phyloP scores from a whole-genome alignment of 2,888 invertebrate species.

The Corythucha ciliata region DNA sequence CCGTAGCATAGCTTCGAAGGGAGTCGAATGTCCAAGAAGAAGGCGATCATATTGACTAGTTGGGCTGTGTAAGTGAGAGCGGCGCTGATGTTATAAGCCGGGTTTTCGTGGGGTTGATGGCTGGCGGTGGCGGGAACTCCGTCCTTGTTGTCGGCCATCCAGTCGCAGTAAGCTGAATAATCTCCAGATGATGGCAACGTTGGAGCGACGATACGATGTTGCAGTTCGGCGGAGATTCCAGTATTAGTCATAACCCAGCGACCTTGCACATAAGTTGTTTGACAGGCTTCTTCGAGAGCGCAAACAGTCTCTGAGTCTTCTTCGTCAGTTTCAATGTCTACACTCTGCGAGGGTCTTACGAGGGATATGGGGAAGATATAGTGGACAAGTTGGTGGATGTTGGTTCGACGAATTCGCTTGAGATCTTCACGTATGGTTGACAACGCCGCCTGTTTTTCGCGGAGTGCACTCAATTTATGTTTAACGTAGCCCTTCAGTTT shows the following conservation, averaged over 20 bases:
- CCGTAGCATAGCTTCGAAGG: slow-evolving; percentile 66
- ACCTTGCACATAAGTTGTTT: slow-evolving; percentile 69
- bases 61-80: slow-evolving; percentile 81
- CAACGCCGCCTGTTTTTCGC: slow-evolving; percentile 38
- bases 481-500: slow-evolving; percentile 50
- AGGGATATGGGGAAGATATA: slow-evolving; percentile 59
- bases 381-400: slow-evolving; percentile 54
- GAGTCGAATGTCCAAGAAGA: slow-evolving; percentile 69
- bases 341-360: slow-evolving; percentile 39
- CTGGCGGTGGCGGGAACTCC: slow-evolving; percentile 43
- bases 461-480: slow-evolving; percentile 47
- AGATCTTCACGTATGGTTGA: slow-evolving; percentile 45
- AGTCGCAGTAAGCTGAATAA: slow-evolving; percentile 65
- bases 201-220: slow-evolving; percentile 72
- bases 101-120: slow-evolving; percentile 52
- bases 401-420: slow-evolving; percentile 49
- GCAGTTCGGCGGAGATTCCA: slow-evolving; percentile 57
- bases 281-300: slow-evolving; percentile 61
- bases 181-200: slow-evolving; percentile 75
- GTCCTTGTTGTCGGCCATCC: slow-evolving; percentile 54
- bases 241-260: slow-evolving; percentile 63
- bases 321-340: no score
- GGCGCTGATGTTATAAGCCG: slow-evolving; percentile 63
- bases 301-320: slow-evolving; percentile 43
- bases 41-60: slow-evolving; percentile 69